Base-by-base conservation (phyloP, 2,797 vertebrate species). In the Phaenicophaeus curvirostris region DNA sequence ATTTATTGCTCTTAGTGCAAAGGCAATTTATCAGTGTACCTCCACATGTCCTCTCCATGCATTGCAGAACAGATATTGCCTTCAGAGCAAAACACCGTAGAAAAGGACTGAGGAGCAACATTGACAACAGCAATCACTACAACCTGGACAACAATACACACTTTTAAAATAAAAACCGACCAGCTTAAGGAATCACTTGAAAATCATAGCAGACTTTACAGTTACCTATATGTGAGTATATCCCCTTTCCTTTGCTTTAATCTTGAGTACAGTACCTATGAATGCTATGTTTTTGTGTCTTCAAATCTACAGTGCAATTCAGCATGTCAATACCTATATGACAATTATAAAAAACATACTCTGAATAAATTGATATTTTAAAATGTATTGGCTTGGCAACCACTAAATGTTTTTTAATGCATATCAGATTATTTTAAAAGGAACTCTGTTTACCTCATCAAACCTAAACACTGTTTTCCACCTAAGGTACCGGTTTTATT, bases 71-170 rank as follows among this genome's bases (percentile, higher is more conserved):
- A 42, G 33, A n/a, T 9, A 39, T 11, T 66, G 68, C 24, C 44
- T 88, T 75, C 1, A 0, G 57, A 46, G 46, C 6, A 18, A 27
- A 81, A 39, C 3, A 46, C 20, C 65, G 18, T 53, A 57, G 58
- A 69, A 74, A 72, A 54, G 15, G 33, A 78, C 30, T 0, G 0
- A 65, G 27, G n/a, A 84, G 20, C 19, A 65, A 63, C 5, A 44
- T 2, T 17, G 23, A 79, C 24, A 83, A 59, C 25, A 44, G 44
- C 44, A 87, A 66, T 55, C 46, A 44, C n/a, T 77, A 16, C 24
- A 12, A 61, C 11, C 37, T 65, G 27, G 23, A 59, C 44, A 81
- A 61, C 0, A 65, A 15, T 13, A 41, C 0, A 31, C 1, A 1
- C 0, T 27, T 93, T 80, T n/a, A 84, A 77, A 91, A 65, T 15